A percentile compares a stretch with the other conserved stretches of the same genome.
These are phyloP conservation scores for Hypocryptadius cinnamomeus DNA, from an alignment of 2,113 vertebrate genomes.

Conservation along the genomic window DNA sequence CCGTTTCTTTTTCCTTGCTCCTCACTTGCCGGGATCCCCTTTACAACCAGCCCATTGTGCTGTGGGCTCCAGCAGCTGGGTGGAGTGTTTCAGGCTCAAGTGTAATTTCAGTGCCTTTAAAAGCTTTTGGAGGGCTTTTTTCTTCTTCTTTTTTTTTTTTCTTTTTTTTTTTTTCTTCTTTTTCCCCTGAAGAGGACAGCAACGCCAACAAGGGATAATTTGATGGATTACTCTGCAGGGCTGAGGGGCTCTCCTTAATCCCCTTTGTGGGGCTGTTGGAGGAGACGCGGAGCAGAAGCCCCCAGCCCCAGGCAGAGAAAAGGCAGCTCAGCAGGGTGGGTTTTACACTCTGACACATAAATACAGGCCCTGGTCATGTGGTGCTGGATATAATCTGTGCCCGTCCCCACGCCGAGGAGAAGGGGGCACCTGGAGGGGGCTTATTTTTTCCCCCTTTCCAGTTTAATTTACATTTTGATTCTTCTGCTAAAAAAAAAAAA, in stretches of 20 bases:
- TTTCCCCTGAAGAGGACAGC: constrained; percentile 43
- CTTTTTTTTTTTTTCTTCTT: no score
- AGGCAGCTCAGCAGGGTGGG: constrained; percentile 70
- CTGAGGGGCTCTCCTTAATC: constrained; percentile 75
- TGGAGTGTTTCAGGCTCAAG: constrained; percentile 63
- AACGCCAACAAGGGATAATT: constrained; percentile 70
- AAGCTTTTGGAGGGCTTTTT: constrained; percentile 6
- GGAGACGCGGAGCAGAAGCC: constrained; percentile 68
- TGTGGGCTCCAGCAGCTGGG: constrained; percentile 62
- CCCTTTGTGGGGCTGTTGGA: constrained; percentile 72
- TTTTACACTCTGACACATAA: constrained; percentile 59
- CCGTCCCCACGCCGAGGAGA: not conserved
- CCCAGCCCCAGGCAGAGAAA: constrained; percentile 69
- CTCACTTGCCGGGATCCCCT: constrained; percentile 42
- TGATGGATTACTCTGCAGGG: constrained; percentile 75
- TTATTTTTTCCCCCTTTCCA: not conserved
- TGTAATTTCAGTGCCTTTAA: constrained; percentile 62
- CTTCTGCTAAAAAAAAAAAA: not conserved
- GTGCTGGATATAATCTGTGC: constrained; percentile 39
- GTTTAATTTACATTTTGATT: constrained; percentile 55
- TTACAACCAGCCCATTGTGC: constrained; percentile 56
- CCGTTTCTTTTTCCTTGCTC: not conserved
- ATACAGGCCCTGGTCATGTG: constrained; percentile 60
- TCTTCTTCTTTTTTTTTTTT: not conserved
- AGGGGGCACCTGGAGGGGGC: constrained; percentile 34